A percentile compares a stretch with the other conserved stretches of the same genome.
phyloP scores from a whole-genome alignment of 1,140 invertebrate species.

The Gryllus bimaculatus region DNA sequence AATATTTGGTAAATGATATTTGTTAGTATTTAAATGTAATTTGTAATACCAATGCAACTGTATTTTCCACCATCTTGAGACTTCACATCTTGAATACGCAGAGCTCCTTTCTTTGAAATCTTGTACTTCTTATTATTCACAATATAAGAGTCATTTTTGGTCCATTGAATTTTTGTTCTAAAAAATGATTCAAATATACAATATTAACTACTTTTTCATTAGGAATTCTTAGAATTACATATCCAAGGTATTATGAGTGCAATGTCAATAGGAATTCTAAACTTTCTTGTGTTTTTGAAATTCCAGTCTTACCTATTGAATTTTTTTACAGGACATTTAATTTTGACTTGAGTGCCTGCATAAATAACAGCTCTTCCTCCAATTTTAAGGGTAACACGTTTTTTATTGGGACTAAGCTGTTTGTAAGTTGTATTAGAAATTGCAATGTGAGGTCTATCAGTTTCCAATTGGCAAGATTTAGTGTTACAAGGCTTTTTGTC shows the following conservation, averaged over 20 bases:
- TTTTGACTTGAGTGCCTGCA: slow-evolving; percentile 76
- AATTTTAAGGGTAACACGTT: slow-evolving; percentile 69
- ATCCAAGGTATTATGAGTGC: too few relatives aligned
- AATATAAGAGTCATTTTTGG: slow-evolving; percentile 64
- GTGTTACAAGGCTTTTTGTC: slow-evolving; percentile 72
- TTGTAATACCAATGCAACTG: slow-evolving; percentile 55
- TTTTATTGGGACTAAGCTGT: slow-evolving; percentile 65
- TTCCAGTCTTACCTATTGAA: slow-evolving; percentile 46
- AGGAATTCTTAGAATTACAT: neutral
- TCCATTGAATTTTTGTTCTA: slow-evolving; percentile 63
- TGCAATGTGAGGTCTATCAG: slow-evolving; percentile 52
- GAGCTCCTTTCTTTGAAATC: slow-evolving; percentile 75
- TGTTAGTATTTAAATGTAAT: neutral
- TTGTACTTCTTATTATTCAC: slow-evolving; percentile 66
- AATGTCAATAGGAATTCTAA: neutral
- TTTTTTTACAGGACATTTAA: slow-evolving; percentile 79
- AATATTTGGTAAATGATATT: neutral
- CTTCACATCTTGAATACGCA: slow-evolving; percentile 67
- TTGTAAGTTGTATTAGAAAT: slow-evolving; percentile 64
- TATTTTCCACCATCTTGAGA: slow-evolving; percentile 71
- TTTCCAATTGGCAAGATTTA: slow-evolving; percentile 59
- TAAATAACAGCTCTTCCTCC: slow-evolving; percentile 77
- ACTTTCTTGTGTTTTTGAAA: neutral
- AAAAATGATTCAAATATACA: slow-evolving; percentile 16
- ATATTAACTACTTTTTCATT: neutral